Base-by-base conservation (phyloP, 2,888 invertebrate genomes). In the Lomographa bimaculata region DNA sequence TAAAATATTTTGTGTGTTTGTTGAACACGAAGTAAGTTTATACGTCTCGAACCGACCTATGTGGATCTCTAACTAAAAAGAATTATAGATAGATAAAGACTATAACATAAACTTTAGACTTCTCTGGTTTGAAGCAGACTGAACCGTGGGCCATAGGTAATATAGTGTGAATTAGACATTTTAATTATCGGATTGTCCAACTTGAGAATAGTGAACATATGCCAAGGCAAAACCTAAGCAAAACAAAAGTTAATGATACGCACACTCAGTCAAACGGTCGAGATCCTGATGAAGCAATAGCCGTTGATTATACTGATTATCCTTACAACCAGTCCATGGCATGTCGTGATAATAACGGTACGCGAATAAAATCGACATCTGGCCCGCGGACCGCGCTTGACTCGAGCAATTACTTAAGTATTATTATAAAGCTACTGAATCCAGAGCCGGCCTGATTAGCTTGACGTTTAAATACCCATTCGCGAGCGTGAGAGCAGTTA, bases 391-490 rank as follows among this genome's bases (percentile, higher is more conserved):
- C 64, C 53, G 53, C 54, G 59, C 57, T 60, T 58, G 59, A 42
- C 59, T 57, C 49, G 55, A 59, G 61, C 71, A 77, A 78, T 73
- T 73, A 67, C 65, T 64, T 67, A 66, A 71, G 69, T 71, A 77
- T 71, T 71, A 71, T 76, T 71, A 73, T 72, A 72, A 75, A 60
- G 81, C 82, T 82, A 81, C 83, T 74, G 83, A 68, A 76, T 72
- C 64, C 71, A 70, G 67, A 73, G 71, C 16, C 17, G 69, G 69
- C 64, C 65, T 56, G 44, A 57, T 52, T 64, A 54, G 46, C 50
- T 55, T 55, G 67, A 60, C 57, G 50, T 57, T 57, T 65, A 69
- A 71, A 64, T 60, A 57, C 57, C 47, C 50, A 48, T 54, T 53
- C 41, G 49, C 52, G 44, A 64, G 57, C 67, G 69, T 71, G 73